Percentiles rank a stretch among this genome's conserved stretches.
Evolutionary conservation across 1,140 invertebrate genomes (phyloP).

Genomic region (Lepeophtheirus salmonis): DNA sequence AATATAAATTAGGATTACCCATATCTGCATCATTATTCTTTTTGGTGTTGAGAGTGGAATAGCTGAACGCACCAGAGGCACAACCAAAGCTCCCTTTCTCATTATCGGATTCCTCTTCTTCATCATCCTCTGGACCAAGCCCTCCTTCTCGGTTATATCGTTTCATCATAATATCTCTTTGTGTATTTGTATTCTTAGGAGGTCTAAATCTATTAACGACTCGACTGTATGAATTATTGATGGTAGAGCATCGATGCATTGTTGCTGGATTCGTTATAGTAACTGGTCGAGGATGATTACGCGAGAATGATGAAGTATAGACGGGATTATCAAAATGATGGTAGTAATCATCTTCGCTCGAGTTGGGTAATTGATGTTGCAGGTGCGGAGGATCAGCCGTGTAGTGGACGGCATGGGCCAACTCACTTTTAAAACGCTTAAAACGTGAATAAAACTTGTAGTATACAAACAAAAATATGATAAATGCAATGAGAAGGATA

Average conservation of each 20-base stretch:
- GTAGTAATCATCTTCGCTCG: slow-evolving; percentile 22
- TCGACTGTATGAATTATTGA: slow-evolving; percentile 26
- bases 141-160: slow-evolving; percentile 2
- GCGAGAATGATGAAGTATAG: slow-evolving; percentile 36
- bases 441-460: slow-evolving; percentile 45
- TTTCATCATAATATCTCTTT: slow-evolving; percentile 32
- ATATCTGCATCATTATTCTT: slow-evolving; percentile 6
- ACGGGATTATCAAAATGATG: slow-evolving; percentile 84
- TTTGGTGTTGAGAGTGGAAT: slow-evolving; percentile 20
- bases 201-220: slow-evolving; percentile 48
- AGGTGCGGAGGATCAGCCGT: slow-evolving; percentile 50
- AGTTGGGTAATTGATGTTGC: slow-evolving; percentile 22
- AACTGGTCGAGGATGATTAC: slow-evolving; percentile 30
- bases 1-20: slow-evolving; percentile 6
- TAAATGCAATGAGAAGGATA: slow-evolving; percentile 35
- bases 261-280: slow-evolving; percentile 21
- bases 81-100: slow-evolving; percentile 8
- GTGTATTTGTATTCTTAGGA: slow-evolving; percentile 37
- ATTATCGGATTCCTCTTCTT: slow-evolving; percentile 20
- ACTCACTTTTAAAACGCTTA: slow-evolving; percentile 57
- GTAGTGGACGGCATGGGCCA: slow-evolving; percentile 69
- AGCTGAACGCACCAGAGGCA: slow-evolving; percentile 24
- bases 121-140: slow-evolving; percentile 21
- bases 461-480: slow-evolving; percentile 45
- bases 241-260: slow-evolving; percentile 15